Percentiles rank a stretch among this genome's conserved stretches.
These are phyloP conservation scores for Adelognathus sp. DNA, from an alignment of 2,888 invertebrate genomes.

Conservation along the genomic window DNA sequence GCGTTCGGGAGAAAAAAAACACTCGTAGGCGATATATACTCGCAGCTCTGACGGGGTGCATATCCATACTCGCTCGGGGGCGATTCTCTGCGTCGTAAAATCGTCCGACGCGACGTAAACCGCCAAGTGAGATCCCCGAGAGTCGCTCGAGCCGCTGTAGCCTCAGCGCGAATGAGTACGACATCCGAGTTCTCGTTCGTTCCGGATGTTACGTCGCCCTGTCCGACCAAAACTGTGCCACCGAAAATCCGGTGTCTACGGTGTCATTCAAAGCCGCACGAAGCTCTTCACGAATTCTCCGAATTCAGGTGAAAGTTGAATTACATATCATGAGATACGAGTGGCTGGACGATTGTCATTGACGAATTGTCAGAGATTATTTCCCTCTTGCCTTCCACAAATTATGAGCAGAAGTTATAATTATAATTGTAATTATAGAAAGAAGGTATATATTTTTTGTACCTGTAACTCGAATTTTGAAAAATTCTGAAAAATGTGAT, in stretches of 20 bases:
- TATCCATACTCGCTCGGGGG: not conserved
- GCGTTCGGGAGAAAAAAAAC: conserved; percentile 6
- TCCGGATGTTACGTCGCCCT: conserved; percentile 21
- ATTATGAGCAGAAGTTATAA: not conserved
- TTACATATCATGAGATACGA: not conserved
- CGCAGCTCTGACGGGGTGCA: not conserved
- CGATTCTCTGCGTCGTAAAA: conserved; percentile 18
- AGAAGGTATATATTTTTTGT: not conserved
- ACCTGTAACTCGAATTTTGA: too few relatives aligned
- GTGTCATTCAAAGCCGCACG: conserved; percentile 19
- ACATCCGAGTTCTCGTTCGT: conserved; percentile 20
- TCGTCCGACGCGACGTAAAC: conserved; percentile 28
- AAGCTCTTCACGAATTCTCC: not conserved
- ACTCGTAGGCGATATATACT: not conserved
- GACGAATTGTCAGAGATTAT: not conserved
- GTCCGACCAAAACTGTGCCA: conserved; percentile 31
- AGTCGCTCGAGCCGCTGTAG: not conserved
- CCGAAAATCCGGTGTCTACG: conserved; percentile 29
- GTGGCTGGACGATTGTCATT: not conserved
- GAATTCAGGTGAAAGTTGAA: not conserved
- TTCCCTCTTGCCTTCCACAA: not conserved
- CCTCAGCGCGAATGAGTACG: conserved; percentile 12
- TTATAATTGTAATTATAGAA: not conserved
- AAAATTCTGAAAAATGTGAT: too few relatives aligned
- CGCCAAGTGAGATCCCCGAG: conserved; percentile 12